Percentiles rank a stretch among this genome's conserved stretches.
Evolutionary conservation across 2,113 vertebrate genomes (phyloP).

Genomic region (Gambusia holbrooki): DNA sequence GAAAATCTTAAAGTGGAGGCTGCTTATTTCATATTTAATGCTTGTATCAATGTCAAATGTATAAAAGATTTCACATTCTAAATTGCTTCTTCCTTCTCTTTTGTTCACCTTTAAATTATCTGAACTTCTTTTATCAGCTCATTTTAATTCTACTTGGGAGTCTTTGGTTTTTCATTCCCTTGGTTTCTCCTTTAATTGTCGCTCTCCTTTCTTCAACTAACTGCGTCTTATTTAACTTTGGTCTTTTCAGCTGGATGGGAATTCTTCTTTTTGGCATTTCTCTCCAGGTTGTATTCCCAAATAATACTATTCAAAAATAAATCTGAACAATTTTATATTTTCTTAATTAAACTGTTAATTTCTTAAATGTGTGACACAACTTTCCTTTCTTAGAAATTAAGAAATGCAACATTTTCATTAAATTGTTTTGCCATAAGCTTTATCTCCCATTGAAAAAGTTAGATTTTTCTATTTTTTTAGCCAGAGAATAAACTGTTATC

Average conservation of each 20-base stretch:
- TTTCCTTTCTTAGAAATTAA: too few species aligned
- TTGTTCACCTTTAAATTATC: slow-evolving; percentile 15
- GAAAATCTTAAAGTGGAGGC: background rate
- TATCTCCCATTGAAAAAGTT: too few species aligned
- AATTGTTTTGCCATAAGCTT: too few species aligned
- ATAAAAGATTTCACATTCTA: slow-evolving; percentile 25
- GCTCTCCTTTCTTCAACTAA: background rate
- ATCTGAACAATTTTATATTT: background rate
- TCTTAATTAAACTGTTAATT: slow-evolving; percentile 10
- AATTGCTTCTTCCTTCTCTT: slow-evolving; percentile 18
- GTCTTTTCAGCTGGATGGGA: background rate
- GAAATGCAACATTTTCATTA: too few species aligned
- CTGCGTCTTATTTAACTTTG: background rate
- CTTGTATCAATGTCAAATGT: slow-evolving; percentile 21
- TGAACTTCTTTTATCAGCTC: slow-evolving; percentile 15
- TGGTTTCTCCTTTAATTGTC: background rate
- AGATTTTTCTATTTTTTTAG: too few species aligned
- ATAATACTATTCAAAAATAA: background rate
- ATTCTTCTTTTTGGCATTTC: too few species aligned
- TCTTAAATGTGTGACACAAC: background rate
- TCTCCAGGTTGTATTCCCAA: background rate
- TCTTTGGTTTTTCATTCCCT: slow-evolving; percentile 4
- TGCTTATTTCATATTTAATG: slow-evolving; percentile 5
- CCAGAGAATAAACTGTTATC: too few species aligned
- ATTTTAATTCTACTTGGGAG: slow-evolving; percentile 4